Percentiles rank a stretch among this genome's conserved stretches.
Evolutionary conservation across 1,140 invertebrate genomes (phyloP).

Genomic region (Anadara kagoshimensis): DNA sequence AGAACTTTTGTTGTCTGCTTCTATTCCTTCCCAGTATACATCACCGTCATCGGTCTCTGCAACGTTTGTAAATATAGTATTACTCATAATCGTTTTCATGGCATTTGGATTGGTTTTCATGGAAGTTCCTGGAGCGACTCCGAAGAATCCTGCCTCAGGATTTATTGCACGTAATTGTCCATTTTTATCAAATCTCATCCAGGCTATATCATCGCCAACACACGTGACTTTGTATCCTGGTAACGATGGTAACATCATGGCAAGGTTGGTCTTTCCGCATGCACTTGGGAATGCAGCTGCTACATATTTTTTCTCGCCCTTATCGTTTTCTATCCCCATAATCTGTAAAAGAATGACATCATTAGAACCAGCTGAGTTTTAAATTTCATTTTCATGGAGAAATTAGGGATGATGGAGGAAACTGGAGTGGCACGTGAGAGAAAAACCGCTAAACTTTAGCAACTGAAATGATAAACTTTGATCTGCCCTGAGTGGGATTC

Average conservation of each 20-base stretch:
- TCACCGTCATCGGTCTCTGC: conserved; percentile 94
- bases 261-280: conserved; percentile 99
- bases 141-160: conserved; percentile 99
- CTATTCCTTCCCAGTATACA: conserved; percentile 94
- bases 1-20: conserved; percentile 89
- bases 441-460: no score
- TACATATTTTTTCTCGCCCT: conserved; percentile 92
- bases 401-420: no score
- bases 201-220: conserved; percentile 77
- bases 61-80: conserved; percentile 99
- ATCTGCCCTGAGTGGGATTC: no score
- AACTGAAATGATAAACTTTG: no score
- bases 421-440: no score
- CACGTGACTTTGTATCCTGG: conserved; percentile 90
- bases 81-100: conserved; percentile 93
- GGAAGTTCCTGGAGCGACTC: conserved; percentile 96
- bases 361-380: no score
- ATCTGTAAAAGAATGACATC: conserved; percentile 79
- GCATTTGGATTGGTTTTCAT: conserved; percentile 96
- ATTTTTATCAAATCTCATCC: conserved; percentile 95
- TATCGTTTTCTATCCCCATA: conserved; percentile 91
- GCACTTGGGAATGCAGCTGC: conserved; percentile 98
- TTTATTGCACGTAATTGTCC: conserved; percentile 96
- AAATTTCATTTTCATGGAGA: no score
- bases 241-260: conserved; percentile 95